Conservation (phyloP, 2,113 vertebrate species). For the Halcyon senegalensis region DNA sequence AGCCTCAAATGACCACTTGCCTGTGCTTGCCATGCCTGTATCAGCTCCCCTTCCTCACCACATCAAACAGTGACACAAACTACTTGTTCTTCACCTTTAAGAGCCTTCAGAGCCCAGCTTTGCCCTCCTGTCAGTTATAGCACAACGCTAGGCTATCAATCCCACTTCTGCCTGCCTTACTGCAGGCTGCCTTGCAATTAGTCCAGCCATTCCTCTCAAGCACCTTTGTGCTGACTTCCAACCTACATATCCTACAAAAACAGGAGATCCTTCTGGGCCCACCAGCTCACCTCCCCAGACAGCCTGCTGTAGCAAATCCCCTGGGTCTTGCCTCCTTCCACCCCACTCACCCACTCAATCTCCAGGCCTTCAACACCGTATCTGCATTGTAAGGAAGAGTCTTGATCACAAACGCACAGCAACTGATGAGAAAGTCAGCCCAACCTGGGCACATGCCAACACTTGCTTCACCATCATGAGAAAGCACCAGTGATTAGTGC, state of each 20-base stretch:
- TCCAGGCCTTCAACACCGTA: background rate
- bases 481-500: background rate
- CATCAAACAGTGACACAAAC: background rate
- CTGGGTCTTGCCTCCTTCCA: background rate
- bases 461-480: background rate
- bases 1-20: background rate
- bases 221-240: background rate
- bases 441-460: fast-evolving
- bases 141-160: background rate
- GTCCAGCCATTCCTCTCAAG: background rate
- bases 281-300: background rate
- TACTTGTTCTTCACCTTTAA: background rate
- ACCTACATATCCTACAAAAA: fast-evolving
- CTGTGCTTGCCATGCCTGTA: fast-evolving
- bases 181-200: background rate
- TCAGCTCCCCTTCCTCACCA: background rate
- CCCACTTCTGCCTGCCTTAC: background rate
- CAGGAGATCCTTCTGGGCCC: background rate
- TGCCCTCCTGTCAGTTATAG: background rate
- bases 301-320: background rate
- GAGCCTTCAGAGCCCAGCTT: background rate
- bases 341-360: background rate
- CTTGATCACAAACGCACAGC: fast-evolving
- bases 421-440: background rate
- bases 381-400: background rate